These are phyloP conservation scores for Echeneis naucrates DNA, from an alignment of 2,797 vertebrate species.

Conservation along the genomic window DNA sequence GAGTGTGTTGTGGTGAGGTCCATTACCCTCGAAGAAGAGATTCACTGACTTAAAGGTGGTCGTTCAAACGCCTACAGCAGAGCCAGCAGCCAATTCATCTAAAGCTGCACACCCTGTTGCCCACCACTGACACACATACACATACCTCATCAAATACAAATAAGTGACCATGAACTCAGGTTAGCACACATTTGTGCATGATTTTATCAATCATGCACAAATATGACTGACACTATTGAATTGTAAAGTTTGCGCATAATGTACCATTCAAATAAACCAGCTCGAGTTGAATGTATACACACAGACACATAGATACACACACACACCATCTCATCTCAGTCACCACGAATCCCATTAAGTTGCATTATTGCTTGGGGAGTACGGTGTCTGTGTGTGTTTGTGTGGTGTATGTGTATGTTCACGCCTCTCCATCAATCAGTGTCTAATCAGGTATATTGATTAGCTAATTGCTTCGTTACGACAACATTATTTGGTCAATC, in stretches of 20 bases:
- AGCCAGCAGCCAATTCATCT: slow-evolving; percentile 47
- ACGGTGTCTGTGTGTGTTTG: slow-evolving; percentile 8
- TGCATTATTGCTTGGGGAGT: slow-evolving; percentile 25
- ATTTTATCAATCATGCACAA: neutral
- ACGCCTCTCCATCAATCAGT: slow-evolving; percentile 42
- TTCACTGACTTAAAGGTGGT: slow-evolving; percentile 52
- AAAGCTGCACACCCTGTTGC: slow-evolving; percentile 29
- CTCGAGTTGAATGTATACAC: neutral
- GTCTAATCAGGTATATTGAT: slow-evolving; percentile 63
- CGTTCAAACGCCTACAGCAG: slow-evolving; percentile 38
- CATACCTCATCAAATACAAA: slow-evolving; percentile 27
- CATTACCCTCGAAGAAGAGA: slow-evolving; percentile 56
- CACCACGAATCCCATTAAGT: slow-evolving; percentile 29
- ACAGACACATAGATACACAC: slow-evolving; percentile 8
- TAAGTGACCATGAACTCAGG: slow-evolving; percentile 5
- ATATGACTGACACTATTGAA: neutral
- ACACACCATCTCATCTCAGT: slow-evolving; percentile 15
- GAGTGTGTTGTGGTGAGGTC: slow-evolving; percentile 33
- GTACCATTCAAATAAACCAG: neutral
- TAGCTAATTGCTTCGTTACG: slow-evolving; percentile 59
- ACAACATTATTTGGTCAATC: slow-evolving; percentile 56
- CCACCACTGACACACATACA: slow-evolving; percentile 14
- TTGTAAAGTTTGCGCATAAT: neutral
- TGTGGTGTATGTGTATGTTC: neutral
- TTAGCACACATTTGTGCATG: neutral